phyloP scores from a whole-genome alignment of 2,797 vertebrate genomes.

The Podargus strigoides region DNA sequence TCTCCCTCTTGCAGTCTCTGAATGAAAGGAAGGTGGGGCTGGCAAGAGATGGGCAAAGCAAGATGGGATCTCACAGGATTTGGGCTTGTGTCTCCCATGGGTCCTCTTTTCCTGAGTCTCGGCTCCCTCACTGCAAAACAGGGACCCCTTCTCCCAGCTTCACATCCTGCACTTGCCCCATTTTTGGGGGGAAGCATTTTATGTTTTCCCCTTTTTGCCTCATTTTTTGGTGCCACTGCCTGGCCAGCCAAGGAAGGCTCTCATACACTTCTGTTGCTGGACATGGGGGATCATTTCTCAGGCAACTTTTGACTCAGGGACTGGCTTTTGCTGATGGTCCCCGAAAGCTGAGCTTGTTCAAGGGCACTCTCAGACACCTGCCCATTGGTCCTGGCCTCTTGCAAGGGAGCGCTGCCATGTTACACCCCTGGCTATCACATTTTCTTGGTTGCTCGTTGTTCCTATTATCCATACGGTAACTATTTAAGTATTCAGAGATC shows the following conservation, averaged over 20 bases:
- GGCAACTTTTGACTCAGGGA: neutral
- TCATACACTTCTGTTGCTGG: rapidly evolving
- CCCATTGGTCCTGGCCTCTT: neutral
- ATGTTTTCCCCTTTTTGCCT: neutral
- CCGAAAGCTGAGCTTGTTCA: neutral
- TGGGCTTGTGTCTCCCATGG: neutral
- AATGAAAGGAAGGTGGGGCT: neutral
- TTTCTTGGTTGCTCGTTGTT: neutral
- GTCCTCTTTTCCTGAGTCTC: neutral
- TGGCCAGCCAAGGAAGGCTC: neutral
- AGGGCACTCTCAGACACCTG: neutral
- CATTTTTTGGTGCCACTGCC: neutral
- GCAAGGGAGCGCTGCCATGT: rapidly evolving
- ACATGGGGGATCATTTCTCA: neutral
- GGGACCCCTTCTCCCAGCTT: neutral
- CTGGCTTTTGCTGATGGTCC: neutral
- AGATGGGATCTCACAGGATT: neutral
- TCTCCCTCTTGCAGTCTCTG: neutral
- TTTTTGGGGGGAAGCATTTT: neutral
- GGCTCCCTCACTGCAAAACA: neutral
- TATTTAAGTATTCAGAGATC: neutral
- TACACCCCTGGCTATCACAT: rapidly evolving
- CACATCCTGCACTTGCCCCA: neutral
- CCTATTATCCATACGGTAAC: neutral
- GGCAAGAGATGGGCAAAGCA: neutral